Base-by-base conservation (phyloP, 2,888 invertebrate genomes). In the Lacanobia oleracea region DNA sequence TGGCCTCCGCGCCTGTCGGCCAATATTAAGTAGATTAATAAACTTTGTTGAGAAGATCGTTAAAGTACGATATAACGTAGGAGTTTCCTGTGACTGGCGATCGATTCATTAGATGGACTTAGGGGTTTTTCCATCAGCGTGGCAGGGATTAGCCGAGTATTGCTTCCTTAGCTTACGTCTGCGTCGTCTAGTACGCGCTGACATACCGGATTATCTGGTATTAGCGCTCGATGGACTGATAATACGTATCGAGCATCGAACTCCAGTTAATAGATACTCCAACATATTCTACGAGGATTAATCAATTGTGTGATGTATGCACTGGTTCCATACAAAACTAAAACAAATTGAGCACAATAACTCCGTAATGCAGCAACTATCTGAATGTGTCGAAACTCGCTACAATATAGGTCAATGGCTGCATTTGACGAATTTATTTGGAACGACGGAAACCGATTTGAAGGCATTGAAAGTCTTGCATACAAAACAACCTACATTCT, bases 201-300 rank as follows among this genome's bases (percentile, higher is more conserved):
- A 79, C 81, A 72, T 73, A 81, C 72, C 72, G 85, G 87, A 86
- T 86, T 83, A 84, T 80, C 75, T 65, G 71, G 85, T 81, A 87
- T 89, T 88, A 88, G 69, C 68, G 64, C 70, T 65, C 81, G 77
- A 85, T 87, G 80, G 83, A 81, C 79, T 79, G 77, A 82, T 84
- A 86, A 84, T 82, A 82, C 77, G 80, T 80, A 77, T 79, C 67
- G 82, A 72, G 73, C 79, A 68, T 59, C 51, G 79, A 78, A 57
- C 82, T 71, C 63, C 12, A 53, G 40, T 50, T 50, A 50, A 16
- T 60, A 57, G 33, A 61, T 56, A 65, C 60, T 74, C 37, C 21
- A 21, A n/a, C 53, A 21, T n/a, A 57, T 66, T 74, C 64, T 33
- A n/a, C 23, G 21, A 5, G 21, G n/a, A 75, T 53, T 67, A 57